Base-by-base conservation (phyloP, 2,797 vertebrate genomes). In the Gila robusta region DNA sequence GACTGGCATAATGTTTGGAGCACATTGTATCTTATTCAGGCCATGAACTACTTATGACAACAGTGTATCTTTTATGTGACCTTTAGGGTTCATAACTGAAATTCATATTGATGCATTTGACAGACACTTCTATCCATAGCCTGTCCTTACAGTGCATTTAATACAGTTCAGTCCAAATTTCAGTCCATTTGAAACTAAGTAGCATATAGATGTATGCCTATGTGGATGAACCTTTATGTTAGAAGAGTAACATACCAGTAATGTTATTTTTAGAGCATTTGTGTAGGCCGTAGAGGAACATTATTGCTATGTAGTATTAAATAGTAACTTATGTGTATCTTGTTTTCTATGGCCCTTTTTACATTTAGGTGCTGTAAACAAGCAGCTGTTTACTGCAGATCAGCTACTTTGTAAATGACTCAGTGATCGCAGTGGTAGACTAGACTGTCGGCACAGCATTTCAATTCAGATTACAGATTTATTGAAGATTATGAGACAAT, bases 401-500 rank as follows among this genome's bases (percentile, higher is more conserved):
- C 9, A 23, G 39, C 39, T 66, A 32, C 49, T 47, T 69, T 71
- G 39, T 78, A 7, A 39, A 35, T 16, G 11, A 8, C 19, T 17
- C 23, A 0, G 23, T n/a, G 72, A 39, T 41, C 14, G 35, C 39
- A 9, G n/a, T 54, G 32, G 41, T 80, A 54, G 35, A 26, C 17
- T 59, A 49, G 14, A 49, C 47, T 49, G 69, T n/a, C 37, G 14
- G 56, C 5, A 69, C 19, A 10, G 71, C 0, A n/a, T 56, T 64
- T 66, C 81, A 86, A 84, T 84, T 64, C 54, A 81, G 71, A 81
- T 76, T 64, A 52, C 44, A 76, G n/a, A 28, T 88, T 83, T 74
- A 76, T 88, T 76, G 39, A 26, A 86, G 49, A 71, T 84, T 73
- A 49, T 49, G 41, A 49, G 64, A 86, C 66, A 59, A 44, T 73